phyloP scores from a whole-genome alignment of 2,797 vertebrate genomes.

The Enteromius paludinosus region DNA sequence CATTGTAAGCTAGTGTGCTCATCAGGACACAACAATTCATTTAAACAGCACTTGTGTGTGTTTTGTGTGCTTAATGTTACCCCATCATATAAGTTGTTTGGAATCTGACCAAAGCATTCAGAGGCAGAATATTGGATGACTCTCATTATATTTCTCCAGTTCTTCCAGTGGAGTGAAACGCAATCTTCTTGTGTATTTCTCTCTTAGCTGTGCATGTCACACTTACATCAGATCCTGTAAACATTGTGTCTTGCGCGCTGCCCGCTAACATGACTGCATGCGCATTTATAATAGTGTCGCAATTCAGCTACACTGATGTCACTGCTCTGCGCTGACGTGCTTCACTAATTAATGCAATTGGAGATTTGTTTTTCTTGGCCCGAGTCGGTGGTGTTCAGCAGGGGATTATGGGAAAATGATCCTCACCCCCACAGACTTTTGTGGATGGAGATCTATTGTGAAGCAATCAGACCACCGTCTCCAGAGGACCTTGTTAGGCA shows the following conservation, averaged over 20 bases:
- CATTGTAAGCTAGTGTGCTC: too few species aligned
- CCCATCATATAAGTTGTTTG: neutral
- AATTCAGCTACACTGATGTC: slow-evolving; percentile 70
- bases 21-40: too few species aligned
- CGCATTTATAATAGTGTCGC: slow-evolving; percentile 46
- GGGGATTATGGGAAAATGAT: slow-evolving; percentile 82
- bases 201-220: slow-evolving; percentile 12
- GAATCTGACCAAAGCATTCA: neutral
- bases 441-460: slow-evolving; percentile 23
- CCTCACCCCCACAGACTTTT: slow-evolving; percentile 13
- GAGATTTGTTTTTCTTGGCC: slow-evolving; percentile 88
- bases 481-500: slow-evolving; percentile 1
- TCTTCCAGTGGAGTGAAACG: neutral
- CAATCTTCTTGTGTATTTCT: neutral
- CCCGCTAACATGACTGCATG: neutral
- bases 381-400: slow-evolving; percentile 75
- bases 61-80: neutral
- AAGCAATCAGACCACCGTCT: slow-evolving; percentile 6
- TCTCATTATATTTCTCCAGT: neutral
- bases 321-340: slow-evolving; percentile 67
- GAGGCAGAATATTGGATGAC: neutral
- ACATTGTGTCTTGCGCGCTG: neutral
- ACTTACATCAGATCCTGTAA: slow-evolving; percentile 4
- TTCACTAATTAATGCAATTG: slow-evolving; percentile 81
- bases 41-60: too few species aligned